Percentiles rank a stretch among this genome's conserved stretches.
phyloP scores from a whole-genome alignment of 92 coral and sea anemone genomes.

The Siderastrea radians region DNA sequence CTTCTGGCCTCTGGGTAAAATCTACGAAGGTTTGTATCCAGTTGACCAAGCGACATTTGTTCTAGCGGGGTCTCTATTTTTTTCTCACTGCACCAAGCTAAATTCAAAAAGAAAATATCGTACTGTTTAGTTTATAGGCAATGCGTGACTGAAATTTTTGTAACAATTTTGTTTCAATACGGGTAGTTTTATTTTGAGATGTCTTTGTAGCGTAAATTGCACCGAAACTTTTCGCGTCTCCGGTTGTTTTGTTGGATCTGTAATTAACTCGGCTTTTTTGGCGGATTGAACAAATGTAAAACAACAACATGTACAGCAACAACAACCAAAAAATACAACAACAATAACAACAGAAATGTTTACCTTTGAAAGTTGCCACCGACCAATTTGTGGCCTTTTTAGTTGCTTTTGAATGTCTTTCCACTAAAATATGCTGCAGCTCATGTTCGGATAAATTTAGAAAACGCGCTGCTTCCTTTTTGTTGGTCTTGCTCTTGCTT shows the following conservation, averaged over 20 bases:
- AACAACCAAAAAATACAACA: neutral
- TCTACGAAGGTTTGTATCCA: constrained; percentile 36
- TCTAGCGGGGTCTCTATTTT: constrained; percentile 37
- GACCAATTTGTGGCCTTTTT: constrained; percentile 12
- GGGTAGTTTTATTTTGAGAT: neutral
- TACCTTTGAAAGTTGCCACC: constrained; percentile 14
- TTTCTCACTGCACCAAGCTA: constrained; percentile 14
- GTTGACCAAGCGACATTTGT: constrained; percentile 31
- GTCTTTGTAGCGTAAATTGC: neutral
- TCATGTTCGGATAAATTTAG: neutral
- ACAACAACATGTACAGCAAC: neutral
- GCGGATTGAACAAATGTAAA: neutral
- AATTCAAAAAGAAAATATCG: neutral
- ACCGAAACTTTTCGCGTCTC: neutral
- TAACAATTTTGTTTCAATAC: too few species aligned
- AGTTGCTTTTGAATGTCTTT: neutral
- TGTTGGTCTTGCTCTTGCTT: neutral
- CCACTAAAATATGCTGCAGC: neutral
- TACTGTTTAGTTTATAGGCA: neutral
- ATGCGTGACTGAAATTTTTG: neutral
- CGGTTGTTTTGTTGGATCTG: too few species aligned
- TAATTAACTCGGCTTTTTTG: too few species aligned
- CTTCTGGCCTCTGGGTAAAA: constrained; percentile 54
- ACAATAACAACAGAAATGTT: neutral
- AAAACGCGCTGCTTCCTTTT: neutral